Evolutionary conservation across 1,140 invertebrate species (phyloP).

Genomic region (Anoplolepis gracilipes): DNA sequence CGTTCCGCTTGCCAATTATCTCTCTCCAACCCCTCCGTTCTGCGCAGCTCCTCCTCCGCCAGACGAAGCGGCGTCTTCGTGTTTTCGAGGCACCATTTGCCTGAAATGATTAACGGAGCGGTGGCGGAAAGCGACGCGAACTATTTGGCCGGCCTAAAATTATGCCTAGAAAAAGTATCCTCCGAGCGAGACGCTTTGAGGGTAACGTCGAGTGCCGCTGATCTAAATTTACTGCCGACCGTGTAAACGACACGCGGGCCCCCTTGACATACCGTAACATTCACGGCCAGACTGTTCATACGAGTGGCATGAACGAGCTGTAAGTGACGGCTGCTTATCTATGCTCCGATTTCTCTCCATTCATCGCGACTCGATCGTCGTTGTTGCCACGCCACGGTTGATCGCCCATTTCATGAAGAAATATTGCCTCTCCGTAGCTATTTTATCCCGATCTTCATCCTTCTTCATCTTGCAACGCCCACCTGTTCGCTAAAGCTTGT

Average conservation of each 20-base stretch:
- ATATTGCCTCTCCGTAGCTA: background rate
- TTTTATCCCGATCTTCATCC: background rate
- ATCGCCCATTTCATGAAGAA: background rate
- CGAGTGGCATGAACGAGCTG: slow-evolving; percentile 69
- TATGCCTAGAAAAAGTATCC: slow-evolving; percentile 67
- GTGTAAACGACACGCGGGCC: slow-evolving; percentile 72
- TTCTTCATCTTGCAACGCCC: slow-evolving; percentile 3
- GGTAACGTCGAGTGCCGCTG: slow-evolving; percentile 71
- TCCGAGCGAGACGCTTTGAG: slow-evolving; percentile 59
- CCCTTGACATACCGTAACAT: slow-evolving; percentile 75
- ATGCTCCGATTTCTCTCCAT: slow-evolving; percentile 72
- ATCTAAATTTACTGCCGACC: slow-evolving; percentile 74
- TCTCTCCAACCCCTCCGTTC: background rate
- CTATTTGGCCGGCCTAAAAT: slow-evolving; percentile 66
- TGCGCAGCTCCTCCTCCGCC: background rate
- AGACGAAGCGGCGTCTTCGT: slow-evolving; percentile 6
- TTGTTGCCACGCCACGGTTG: slow-evolving; percentile 13
- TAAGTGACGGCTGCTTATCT: slow-evolving; percentile 73
- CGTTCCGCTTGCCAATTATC: slow-evolving; percentile 70
- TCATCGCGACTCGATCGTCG: slow-evolving; percentile 49
- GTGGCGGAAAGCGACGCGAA: slow-evolving; percentile 34
- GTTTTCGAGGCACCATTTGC: slow-evolving; percentile 58
- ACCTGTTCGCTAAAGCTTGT: slow-evolving; percentile 40
- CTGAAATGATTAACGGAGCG: slow-evolving; percentile 71
- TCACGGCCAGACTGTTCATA: slow-evolving; percentile 70